phyloP scores from a whole-genome alignment of 1,140 invertebrate species.

The Drosophila sp. region DNA sequence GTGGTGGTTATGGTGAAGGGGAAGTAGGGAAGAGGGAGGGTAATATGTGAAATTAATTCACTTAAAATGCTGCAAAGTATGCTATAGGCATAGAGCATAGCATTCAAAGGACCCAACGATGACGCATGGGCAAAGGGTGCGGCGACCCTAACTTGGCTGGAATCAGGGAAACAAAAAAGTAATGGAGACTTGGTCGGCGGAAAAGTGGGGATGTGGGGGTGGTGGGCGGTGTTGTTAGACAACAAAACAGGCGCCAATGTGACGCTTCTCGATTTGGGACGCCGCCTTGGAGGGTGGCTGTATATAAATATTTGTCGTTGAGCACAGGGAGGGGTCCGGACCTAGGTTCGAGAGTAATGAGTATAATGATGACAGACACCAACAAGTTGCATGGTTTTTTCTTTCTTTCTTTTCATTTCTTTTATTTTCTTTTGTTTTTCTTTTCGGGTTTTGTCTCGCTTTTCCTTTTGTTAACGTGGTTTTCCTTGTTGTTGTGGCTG shows the following conservation, averaged over 20 bases:
- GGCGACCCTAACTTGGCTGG: slow-evolving; percentile 29
- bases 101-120: slow-evolving; percentile 28
- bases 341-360: slow-evolving; percentile 44
- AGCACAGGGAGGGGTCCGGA: neutral
- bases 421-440: neutral
- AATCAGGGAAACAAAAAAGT: neutral
- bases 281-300: slow-evolving; percentile 37
- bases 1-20: neutral
- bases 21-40: slow-evolving; percentile 2
- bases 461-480: neutral
- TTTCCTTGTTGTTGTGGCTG: slow-evolving; percentile 10
- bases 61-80: slow-evolving; percentile 76
- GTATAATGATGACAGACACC: slow-evolving; percentile 61
- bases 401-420: slow-evolving; percentile 12
- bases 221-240: slow-evolving; percentile 21
- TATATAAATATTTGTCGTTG: slow-evolving; percentile 43
- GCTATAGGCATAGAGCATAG: slow-evolving; percentile 51
- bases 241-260: slow-evolving; percentile 48
- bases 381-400: slow-evolving; percentile 54
- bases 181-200: slow-evolving; percentile 14
- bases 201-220: neutral
- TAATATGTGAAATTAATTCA: slow-evolving; percentile 70
- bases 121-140: slow-evolving; percentile 69
- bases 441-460: neutral
- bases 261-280: slow-evolving; percentile 31